A percentile compares a stretch with the other conserved stretches of the same genome.
Conservation (phyloP, 2,888 invertebrate species). For the Nasonia oneida region DNA sequence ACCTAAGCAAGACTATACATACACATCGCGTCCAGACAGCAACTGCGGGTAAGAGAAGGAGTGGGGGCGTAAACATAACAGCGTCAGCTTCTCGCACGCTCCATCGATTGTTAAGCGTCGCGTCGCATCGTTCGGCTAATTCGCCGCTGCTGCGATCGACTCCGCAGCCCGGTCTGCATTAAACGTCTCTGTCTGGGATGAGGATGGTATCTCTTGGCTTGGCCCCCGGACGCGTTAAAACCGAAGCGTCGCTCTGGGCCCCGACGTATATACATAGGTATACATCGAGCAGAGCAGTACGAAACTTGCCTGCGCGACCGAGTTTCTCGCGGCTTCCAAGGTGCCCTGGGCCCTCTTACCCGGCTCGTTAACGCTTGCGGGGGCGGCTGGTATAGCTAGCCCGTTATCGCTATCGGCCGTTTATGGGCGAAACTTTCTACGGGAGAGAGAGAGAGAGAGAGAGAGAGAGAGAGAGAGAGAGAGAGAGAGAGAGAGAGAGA, state of each 20-base stretch:
- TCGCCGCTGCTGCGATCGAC: background rate
- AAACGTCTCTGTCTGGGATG: slow-evolving; percentile 13
- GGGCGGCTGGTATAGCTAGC: background rate
- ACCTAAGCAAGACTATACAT: background rate
- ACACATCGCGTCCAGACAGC: background rate
- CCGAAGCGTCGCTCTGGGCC: slow-evolving; percentile 27
- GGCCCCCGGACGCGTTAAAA: slow-evolving; percentile 39
- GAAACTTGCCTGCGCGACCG: slow-evolving; percentile 28
- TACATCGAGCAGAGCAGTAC: background rate
- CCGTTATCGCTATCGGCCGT: slow-evolving; percentile 47
- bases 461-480: background rate
- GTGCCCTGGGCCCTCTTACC: slow-evolving; percentile 52
- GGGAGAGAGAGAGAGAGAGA: background rate
- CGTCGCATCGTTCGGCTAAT: slow-evolving; percentile 28
- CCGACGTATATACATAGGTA: background rate
- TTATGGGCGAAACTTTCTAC: slow-evolving; percentile 45
- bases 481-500: background rate
- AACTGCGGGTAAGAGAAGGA: background rate
- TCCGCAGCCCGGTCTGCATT: background rate
- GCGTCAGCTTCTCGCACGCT: slow-evolving; percentile 9
- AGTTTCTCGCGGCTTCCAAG: slow-evolving; percentile 16
- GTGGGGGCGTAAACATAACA: background rate
- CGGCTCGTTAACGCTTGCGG: slow-evolving; percentile 43
- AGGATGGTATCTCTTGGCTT: background rate
- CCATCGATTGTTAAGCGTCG: slow-evolving; percentile 42